Conservation (phyloP, 2,888 invertebrate species). For the Pomacea canaliculata region DNA sequence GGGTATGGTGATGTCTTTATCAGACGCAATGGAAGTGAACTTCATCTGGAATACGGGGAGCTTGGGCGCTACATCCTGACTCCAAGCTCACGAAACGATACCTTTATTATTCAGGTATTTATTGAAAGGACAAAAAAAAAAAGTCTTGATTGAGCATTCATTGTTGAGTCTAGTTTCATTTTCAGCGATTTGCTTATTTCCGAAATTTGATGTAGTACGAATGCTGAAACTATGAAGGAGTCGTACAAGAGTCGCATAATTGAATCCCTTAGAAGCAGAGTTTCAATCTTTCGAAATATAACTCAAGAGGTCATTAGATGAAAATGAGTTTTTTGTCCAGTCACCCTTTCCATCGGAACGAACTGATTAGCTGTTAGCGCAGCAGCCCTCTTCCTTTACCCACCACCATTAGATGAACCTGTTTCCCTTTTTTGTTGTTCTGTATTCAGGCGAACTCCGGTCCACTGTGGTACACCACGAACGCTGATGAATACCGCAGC, state of each 20-base stretch:
- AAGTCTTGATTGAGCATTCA: neutral
- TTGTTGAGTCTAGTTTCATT: neutral
- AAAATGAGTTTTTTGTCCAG: no score
- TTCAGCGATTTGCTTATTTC: no score
- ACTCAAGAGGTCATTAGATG: no score
- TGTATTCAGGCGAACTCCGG: conserved; percentile 13
- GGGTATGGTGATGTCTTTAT: conserved; percentile 37
- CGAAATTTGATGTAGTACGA: no score
- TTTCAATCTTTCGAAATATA: no score
- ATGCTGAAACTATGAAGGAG: no score
- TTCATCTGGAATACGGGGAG: conserved; percentile 37
- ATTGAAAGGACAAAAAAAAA: neutral
- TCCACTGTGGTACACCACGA: conserved; percentile 37
- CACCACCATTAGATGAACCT: neutral
- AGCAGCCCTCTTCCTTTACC: no score
- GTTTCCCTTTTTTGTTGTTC: neutral
- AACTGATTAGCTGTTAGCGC: no score
- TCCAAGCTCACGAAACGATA: conserved; percentile 33
- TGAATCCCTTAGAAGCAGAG: no score
- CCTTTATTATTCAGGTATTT: conserved; percentile 33
- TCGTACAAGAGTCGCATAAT: no score
- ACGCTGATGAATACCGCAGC: conserved; percentile 32
- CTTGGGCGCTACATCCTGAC: conserved; percentile 30
- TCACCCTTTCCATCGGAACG: no score
- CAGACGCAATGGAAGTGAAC: conserved; percentile 21